Base-by-base conservation (phyloP, 2,888 invertebrate species). In the Ophioninae sp. region DNA sequence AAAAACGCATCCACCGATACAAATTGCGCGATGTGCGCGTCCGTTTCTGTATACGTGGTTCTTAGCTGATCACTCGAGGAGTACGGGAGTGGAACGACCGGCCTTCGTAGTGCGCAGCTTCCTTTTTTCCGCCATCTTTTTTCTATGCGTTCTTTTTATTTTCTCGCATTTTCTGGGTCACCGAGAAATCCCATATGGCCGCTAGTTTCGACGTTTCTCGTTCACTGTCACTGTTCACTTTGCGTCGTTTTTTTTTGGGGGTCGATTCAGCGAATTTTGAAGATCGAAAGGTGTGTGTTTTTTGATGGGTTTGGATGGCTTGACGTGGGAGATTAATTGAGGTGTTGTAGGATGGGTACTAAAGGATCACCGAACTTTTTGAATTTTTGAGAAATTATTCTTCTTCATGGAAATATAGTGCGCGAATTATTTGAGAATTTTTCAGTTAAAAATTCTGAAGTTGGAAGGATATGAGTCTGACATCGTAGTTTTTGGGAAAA, bases 1-100 rank as follows among this genome's bases (percentile, higher is more conserved):
- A 87, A 87, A 87, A 87, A 87, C 83, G 83, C 82, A 87, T 85
- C 82, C 81, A 82, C 84, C 84, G 81, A 84, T 84, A 84, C 84
- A 84, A 84, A 84, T 84, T 84, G 84, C 84, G 79, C 79, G 79
- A 23, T 22, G n/a, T 68, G 9, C 17, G 65, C 51, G 39, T 44
- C 9, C 59, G 69, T 17, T 22, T 65, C 56, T 71, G 64, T 82
- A 23, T 51, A 59, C 41, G 56, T 23, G 41, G 69, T 51, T 51
- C 8, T 44, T n/a, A 8, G 20, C 44, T 9, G 41, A 13, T 23
- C 65, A 61, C 73, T 37, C 58, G 39, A 37, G 72, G 65, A 77
- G 69, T 51, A 76, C 56, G 23, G 56, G 69, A 77, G 75, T 75
- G 81, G 68, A 77, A 84, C 81, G 84, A 77, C 67, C 81, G 81